These are phyloP conservation scores for Hedya salicella DNA, from an alignment of 2,888 invertebrate genomes.

Conservation along the genomic window DNA sequence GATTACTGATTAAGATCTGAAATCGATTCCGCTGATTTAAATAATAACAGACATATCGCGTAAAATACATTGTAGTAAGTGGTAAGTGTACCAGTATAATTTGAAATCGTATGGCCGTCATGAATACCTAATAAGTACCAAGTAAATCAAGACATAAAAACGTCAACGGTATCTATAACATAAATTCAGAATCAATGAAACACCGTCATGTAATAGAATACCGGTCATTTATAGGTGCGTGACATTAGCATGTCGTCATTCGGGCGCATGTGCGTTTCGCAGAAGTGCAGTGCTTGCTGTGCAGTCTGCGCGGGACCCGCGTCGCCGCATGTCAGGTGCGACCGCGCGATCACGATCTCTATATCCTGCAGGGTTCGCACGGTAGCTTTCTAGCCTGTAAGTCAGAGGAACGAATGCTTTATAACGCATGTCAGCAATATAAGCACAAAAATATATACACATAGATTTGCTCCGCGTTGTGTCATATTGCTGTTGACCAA, in stretches of 20 bases:
- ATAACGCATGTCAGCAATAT: too few relatives aligned
- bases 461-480: too few relatives aligned
- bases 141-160: slow-evolving; percentile 32
- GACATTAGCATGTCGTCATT: slow-evolving; percentile 72
- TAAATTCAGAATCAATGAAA: slow-evolving; percentile 45
- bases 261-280: slow-evolving; percentile 62
- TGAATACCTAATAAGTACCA: slow-evolving; percentile 20
- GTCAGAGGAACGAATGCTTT: too few relatives aligned
- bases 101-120: slow-evolving; percentile 3
- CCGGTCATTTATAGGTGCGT: slow-evolving; percentile 66
- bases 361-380: not conserved
- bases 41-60: too few relatives aligned
- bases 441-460: too few relatives aligned
- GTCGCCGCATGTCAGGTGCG: slow-evolving; percentile 42
- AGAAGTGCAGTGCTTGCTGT: slow-evolving; percentile 53
- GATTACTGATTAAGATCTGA: too few relatives aligned
- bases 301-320: slow-evolving; percentile 50
- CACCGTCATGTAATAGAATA: slow-evolving; percentile 62
- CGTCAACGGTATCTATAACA: slow-evolving; percentile 21
- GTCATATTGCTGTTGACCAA: too few relatives aligned
- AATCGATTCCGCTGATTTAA: too few relatives aligned
- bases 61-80: too few relatives aligned
- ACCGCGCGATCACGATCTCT: not conserved
- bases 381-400: too few relatives aligned
- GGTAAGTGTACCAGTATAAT: slow-evolving; percentile 11